phyloP scores from a whole-genome alignment of 2,113 vertebrate species.

The Athene noctua region DNA sequence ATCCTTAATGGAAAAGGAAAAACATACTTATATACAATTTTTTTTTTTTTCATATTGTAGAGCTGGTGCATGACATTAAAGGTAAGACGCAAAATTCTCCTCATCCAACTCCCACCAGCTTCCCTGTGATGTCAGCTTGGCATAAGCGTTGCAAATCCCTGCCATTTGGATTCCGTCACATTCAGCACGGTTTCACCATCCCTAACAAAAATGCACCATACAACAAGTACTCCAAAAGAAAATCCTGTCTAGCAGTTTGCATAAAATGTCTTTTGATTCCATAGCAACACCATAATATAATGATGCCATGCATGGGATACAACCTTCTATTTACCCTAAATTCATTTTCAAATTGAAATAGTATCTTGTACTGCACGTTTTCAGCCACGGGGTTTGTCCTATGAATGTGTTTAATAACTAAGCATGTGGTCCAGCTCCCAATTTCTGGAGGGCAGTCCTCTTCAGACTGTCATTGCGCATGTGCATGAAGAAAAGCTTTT shows the following conservation, averaged over 20 bases:
- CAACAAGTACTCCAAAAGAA: background rate
- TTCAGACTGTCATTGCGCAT: background rate
- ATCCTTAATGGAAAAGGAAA: background rate
- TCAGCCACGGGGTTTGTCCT: slow-evolving; percentile 31
- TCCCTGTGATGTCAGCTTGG: background rate
- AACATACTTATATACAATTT: background rate
- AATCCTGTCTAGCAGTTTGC: background rate
- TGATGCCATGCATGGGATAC: background rate
- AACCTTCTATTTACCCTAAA: slow-evolving; percentile 31
- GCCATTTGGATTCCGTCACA: background rate
- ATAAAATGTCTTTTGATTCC: slow-evolving; percentile 11
- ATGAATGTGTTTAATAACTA: slow-evolving; percentile 57
- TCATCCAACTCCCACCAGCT: background rate
- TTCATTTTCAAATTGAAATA: slow-evolving; percentile 59
- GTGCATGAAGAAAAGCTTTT: background rate
- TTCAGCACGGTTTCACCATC: background rate
- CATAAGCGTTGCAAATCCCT: background rate
- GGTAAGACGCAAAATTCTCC: background rate
- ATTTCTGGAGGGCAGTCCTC: background rate
- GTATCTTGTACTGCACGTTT: slow-evolving; percentile 52
- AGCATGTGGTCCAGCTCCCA: slow-evolving; percentile 16
- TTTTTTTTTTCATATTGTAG: background rate
- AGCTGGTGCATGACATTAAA: background rate
- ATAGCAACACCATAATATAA: background rate
- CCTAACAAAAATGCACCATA: background rate